Conservation (phyloP, 2,113 vertebrate species). For the Gnathonemus longibarbis region DNA sequence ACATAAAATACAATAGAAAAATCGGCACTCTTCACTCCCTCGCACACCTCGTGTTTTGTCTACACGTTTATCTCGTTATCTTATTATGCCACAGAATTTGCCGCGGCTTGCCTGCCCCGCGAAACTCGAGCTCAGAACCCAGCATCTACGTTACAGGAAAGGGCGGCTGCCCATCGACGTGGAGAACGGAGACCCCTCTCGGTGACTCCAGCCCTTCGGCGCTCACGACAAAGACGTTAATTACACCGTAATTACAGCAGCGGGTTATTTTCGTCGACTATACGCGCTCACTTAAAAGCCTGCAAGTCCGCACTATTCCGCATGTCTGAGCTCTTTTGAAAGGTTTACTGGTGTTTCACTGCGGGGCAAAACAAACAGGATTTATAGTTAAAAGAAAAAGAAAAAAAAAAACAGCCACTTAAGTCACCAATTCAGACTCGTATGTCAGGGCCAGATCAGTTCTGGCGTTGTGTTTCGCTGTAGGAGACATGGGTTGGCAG, state of each 20-base stretch:
- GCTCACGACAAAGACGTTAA: neutral
- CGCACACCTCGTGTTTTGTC: neutral
- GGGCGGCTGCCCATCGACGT: neutral
- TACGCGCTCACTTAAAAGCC: neutral
- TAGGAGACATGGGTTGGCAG: neutral
- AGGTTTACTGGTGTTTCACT: neutral
- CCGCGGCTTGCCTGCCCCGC: neutral
- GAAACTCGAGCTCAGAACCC: neutral
- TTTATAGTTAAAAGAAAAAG: neutral
- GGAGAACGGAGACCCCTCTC: neutral
- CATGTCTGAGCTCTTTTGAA: neutral
- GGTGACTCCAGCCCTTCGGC: neutral
- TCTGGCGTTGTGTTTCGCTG: neutral
- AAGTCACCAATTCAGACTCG: neutral
- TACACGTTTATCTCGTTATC: constrained; percentile 7
- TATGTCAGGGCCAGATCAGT: neutral
- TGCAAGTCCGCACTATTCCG: neutral
- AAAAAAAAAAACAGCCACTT: neutral
- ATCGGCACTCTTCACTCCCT: neutral
- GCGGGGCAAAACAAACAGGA: neutral
- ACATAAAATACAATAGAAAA: neutral
- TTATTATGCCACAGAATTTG: neutral
- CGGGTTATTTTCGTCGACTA: neutral
- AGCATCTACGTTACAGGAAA: neutral
- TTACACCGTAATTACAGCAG: neutral